Evolutionary conservation across 2,888 invertebrate species (phyloP).

Genomic region (Ischnura elegans): DNA sequence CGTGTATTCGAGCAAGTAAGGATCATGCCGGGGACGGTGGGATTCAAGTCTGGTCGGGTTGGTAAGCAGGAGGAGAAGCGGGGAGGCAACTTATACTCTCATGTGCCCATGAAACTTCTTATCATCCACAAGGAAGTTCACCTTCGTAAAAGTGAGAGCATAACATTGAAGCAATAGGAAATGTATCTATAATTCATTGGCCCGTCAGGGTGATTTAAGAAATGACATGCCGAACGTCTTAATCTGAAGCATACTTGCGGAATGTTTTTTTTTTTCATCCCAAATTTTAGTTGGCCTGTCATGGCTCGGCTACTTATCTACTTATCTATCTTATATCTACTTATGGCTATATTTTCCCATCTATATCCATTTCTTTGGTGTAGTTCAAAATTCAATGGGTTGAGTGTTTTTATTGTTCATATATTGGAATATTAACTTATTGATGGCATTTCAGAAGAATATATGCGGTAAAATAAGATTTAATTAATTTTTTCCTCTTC

Average conservation of each 20-base stretch:
- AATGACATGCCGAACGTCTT: not conserved
- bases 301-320: not conserved
- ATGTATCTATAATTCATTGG: not conserved
- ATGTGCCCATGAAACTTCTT: slow-evolving; percentile 14
- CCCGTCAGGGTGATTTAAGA: not conserved
- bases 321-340: no score
- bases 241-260: no score
- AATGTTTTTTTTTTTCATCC: no score
- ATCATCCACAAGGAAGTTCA: not conserved
- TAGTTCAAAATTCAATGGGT: no score
- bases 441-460: no score
- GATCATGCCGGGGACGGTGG: slow-evolving; percentile 14
- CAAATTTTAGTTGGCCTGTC: not conserved
- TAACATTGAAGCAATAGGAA: not conserved
- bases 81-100: slow-evolving; percentile 53
- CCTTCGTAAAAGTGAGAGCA: not conserved
- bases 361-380: no score
- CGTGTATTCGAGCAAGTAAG: not conserved
- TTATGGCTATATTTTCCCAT: no score
- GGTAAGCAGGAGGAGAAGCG: slow-evolving; percentile 62
- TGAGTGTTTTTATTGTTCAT: no score
- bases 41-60: not conserved
- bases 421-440: no score
- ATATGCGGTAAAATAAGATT: no score
- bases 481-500: no score